phyloP scores from a whole-genome alignment of 2,888 invertebrate species.

The Chrysolina oricalcia region DNA sequence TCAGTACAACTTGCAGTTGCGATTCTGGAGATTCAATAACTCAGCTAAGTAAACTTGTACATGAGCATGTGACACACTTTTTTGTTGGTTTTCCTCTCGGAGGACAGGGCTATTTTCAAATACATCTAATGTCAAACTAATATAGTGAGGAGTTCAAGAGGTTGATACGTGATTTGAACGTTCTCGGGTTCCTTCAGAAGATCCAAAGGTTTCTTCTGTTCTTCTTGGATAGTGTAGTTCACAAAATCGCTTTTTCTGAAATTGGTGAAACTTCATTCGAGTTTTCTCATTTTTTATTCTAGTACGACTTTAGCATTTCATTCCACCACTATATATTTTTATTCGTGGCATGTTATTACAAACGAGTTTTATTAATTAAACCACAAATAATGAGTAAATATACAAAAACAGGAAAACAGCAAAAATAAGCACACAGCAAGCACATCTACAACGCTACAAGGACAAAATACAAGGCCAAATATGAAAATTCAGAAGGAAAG shows the following conservation, averaged over 20 bases:
- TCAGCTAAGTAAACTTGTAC: slow-evolving; percentile 3
- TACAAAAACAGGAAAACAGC: background rate
- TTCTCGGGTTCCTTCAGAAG: background rate
- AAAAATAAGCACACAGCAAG: background rate
- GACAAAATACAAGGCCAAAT: background rate
- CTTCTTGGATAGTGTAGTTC: slow-evolving; percentile 5
- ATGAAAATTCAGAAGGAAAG: background rate
- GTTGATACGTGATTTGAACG: background rate
- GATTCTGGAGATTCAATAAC: background rate
- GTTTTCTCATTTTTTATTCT: background rate
- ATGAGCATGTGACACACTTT: background rate
- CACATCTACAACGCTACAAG: background rate
- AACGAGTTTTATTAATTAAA: background rate
- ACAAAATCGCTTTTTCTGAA: slow-evolving; percentile 6
- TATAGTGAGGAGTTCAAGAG: slow-evolving; percentile 4
- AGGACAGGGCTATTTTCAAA: background rate
- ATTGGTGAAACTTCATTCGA: slow-evolving; percentile 11
- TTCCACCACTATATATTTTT: slow-evolving; percentile 2
- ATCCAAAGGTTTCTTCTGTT: slow-evolving; percentile 6
- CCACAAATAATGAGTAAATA: background rate
- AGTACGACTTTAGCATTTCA: slow-evolving; percentile 1
- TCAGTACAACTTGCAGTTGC: slow-evolving; percentile 10
- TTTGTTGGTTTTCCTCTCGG: slow-evolving; percentile 5
- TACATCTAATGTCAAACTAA: background rate
- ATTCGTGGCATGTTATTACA: slow-evolving; percentile 11